These are phyloP conservation scores for Pelecanoides urinatrix DNA, from an alignment of 2,113 vertebrate genomes.

Conservation along the genomic window DNA sequence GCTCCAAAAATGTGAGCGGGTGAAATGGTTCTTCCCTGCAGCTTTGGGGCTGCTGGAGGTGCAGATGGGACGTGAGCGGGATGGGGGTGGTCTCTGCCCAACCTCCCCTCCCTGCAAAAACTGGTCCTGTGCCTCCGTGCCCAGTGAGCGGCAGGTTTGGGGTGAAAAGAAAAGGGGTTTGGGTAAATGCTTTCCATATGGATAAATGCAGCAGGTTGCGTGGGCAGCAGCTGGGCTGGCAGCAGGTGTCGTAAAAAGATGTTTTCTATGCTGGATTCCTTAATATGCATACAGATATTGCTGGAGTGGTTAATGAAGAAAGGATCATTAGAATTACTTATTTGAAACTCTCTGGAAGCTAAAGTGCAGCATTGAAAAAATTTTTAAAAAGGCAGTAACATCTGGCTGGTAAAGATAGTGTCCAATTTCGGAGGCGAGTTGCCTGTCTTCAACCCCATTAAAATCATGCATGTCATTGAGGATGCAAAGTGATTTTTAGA, in stretches of 20 bases:
- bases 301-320: slow-evolving; percentile 25
- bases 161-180: background rate
- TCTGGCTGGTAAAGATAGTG: background rate
- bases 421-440: background rate
- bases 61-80: background rate
- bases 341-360: slow-evolving; percentile 33
- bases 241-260: background rate
- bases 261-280: background rate
- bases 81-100: background rate
- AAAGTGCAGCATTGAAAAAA: background rate
- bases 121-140: rapidly evolving
- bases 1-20: rapidly evolving
- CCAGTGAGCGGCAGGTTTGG: background rate
- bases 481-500: background rate
- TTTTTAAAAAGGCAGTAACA: background rate
- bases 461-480: rapidly evolving
- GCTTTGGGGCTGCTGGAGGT: background rate
- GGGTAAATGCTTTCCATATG: background rate
- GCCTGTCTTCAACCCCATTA: background rate
- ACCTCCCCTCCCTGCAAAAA: background rate
- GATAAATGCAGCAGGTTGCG: background rate
- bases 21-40: background rate
- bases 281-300: background rate
- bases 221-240: background rate
- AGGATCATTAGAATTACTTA: slow-evolving; percentile 18